These are phyloP conservation scores for Adineta ricciae DNA, from an alignment of 2,888 invertebrate genomes.

Conservation along the genomic window DNA sequence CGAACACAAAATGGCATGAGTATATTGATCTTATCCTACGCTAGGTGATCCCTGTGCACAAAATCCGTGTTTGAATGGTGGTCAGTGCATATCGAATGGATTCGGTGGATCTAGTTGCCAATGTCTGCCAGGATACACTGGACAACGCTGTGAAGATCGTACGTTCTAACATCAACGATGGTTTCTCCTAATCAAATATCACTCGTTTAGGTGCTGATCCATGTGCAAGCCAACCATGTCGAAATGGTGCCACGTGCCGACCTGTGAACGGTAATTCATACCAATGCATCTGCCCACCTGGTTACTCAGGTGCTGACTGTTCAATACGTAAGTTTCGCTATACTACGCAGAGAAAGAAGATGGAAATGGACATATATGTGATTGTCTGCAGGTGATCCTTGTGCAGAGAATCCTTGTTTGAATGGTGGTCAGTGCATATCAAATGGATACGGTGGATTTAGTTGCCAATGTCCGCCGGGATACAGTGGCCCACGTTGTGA, in stretches of 20 bases:
- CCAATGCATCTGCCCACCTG: slow-evolving; percentile 34
- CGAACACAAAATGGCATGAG: too few species aligned
- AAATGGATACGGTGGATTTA: slow-evolving; percentile 8
- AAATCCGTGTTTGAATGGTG: slow-evolving; percentile 33
- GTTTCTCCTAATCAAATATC: too few species aligned
- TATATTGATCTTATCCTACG: background rate
- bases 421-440: slow-evolving; percentile 17
- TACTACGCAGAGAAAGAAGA: background rate
- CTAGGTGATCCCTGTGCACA: slow-evolving; percentile 24
- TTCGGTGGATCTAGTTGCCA: slow-evolving; percentile 33
- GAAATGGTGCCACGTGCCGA: background rate
- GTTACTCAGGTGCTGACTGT: slow-evolving; percentile 36
- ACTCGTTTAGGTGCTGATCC: slow-evolving; percentile 23
- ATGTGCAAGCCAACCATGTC: slow-evolving; percentile 35
- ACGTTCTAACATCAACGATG: background rate
- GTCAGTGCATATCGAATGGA: slow-evolving; percentile 18
- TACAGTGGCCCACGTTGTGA: slow-evolving; percentile 22
- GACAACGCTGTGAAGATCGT: slow-evolving; percentile 35
- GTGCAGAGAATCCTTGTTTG: slow-evolving; percentile 7
- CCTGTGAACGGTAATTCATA: slow-evolving; percentile 28
- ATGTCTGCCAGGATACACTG: slow-evolving; percentile 35
- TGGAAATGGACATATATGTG: background rate
- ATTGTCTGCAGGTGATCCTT: background rate
- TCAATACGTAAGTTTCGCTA: slow-evolving; percentile 25
- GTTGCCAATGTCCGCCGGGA: background rate